Conservation (phyloP, 1,140 invertebrate genomes). For the Pectinophora gossypiella region DNA sequence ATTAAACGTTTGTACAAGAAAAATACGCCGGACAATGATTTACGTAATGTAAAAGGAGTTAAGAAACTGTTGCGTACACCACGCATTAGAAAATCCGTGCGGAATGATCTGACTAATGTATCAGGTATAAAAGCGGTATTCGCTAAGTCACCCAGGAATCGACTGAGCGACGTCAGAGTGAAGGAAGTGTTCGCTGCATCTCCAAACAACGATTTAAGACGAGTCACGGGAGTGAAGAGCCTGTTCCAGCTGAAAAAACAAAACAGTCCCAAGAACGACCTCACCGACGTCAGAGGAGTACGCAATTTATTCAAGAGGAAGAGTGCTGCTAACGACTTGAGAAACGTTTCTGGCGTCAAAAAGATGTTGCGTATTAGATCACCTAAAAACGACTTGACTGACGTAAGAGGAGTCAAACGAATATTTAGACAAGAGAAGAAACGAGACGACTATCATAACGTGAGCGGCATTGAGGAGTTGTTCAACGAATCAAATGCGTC, state of each 20-base stretch:
- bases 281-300: constrained; percentile 55
- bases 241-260: constrained; percentile 34
- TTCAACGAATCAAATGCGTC: constrained; percentile 22
- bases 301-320: constrained; percentile 39
- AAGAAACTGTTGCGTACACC: constrained; percentile 46
- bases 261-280: constrained; percentile 43
- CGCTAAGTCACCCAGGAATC: constrained; percentile 47
- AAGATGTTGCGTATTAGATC: constrained; percentile 30
- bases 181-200: constrained; percentile 44
- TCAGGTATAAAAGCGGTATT: constrained; percentile 58
- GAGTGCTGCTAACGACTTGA: constrained; percentile 42
- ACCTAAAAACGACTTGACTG: constrained; percentile 43
- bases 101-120: constrained; percentile 63
- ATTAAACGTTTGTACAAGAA: constrained; percentile 38
- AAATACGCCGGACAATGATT: constrained; percentile 61
- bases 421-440: constrained; percentile 34
- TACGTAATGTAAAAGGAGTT: constrained; percentile 58
- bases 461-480: constrained; percentile 42
- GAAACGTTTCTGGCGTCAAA: constrained; percentile 54
- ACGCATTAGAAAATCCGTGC: constrained; percentile 38
- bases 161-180: constrained; percentile 55
- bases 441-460: constrained; percentile 10
- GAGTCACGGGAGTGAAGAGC: constrained; percentile 51
- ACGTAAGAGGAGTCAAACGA: constrained; percentile 51
- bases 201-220: constrained; percentile 63